phyloP scores from a whole-genome alignment of 2,888 invertebrate genomes.

The Gnatocerus cornutus region DNA sequence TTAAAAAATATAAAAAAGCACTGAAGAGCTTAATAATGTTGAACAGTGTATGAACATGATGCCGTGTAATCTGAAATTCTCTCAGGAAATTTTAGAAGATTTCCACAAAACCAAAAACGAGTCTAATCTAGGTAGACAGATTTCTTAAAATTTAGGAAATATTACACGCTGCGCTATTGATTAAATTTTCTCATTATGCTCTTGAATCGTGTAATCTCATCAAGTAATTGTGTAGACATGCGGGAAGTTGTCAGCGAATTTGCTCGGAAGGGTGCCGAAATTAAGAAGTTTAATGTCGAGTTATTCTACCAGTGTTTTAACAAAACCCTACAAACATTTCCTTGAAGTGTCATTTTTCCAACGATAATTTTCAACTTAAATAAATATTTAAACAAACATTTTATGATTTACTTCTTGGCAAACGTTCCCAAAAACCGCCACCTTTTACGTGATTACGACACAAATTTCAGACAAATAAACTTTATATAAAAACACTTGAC shows the following conservation, averaged over 20 bases:
- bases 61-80: no score
- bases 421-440: background rate
- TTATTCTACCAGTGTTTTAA: slow-evolving; percentile 1
- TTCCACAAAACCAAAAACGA: no score
- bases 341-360: background rate
- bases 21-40: no score
- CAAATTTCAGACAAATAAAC: slow-evolving; percentile 20
- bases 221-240: slow-evolving; percentile 38
- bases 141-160: slow-evolving; percentile 11
- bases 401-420: slow-evolving; percentile 12
- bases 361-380: background rate
- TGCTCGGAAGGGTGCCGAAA: slow-evolving; percentile 13
- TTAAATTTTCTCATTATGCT: slow-evolving; percentile 33
- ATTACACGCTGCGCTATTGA: slow-evolving; percentile 23
- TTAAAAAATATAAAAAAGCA: no score
- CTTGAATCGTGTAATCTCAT: slow-evolving; percentile 33
- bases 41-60: no score
- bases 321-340: slow-evolving; percentile 10
- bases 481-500: slow-evolving; percentile 41
- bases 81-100: no score
- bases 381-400: slow-evolving; percentile 13
- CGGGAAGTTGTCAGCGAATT: slow-evolving; percentile 34
- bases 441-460: slow-evolving; percentile 19
- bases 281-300: slow-evolving; percentile 30
- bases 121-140: no score